Base-by-base conservation (phyloP, 2,888 invertebrate species). In the Andrena flavipes region DNA sequence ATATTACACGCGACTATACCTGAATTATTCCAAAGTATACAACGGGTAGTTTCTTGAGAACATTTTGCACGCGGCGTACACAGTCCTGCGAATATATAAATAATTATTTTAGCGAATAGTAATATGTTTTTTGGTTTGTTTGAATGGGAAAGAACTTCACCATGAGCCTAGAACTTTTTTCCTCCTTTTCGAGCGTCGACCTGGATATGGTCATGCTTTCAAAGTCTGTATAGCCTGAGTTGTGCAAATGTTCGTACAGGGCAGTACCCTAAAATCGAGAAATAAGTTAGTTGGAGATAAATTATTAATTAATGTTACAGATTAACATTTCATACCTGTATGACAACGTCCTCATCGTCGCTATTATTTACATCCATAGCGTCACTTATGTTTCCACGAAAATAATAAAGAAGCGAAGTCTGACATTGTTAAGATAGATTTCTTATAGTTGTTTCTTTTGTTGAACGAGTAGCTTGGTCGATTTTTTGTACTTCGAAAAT, bases 141-240 rank as follows among this genome's bases (percentile, higher is more conserved):
- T 54, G 0, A 63, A 49, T 10, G 13, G 10, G 56, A 48, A 64
- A 42, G 16, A 54, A 51, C 64, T 69, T 64, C 42, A 86, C 84
- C 26, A 16, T 16, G 30, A 76, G 8, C 16, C 0, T 70, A 60
- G 13, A 77, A 30, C 13, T 8, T 2, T 49, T 60, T 23, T 71
- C 30, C 48, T 65, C 20, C n/a, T n/a, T 48, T 26, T 60, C 67
- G 0, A 33, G 23, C 2, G 29, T 26, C 10, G 60, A 23, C 42
- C 64, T 79, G 8, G 77, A 62, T 69, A 87, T 73, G 2, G 88
- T 77, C 56, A 88, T 80, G 33, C 82, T 89, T 86, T 92, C 91
- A 84, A 92, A 92, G 84, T 93, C 91, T 3, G 86, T 90, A 26
- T 89, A 93, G 10, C 93, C 93, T 80, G 91, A 88, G 59, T 89